Conservation (phyloP, 2,797 vertebrate genomes). For the Thamnophis elegans region DNA sequence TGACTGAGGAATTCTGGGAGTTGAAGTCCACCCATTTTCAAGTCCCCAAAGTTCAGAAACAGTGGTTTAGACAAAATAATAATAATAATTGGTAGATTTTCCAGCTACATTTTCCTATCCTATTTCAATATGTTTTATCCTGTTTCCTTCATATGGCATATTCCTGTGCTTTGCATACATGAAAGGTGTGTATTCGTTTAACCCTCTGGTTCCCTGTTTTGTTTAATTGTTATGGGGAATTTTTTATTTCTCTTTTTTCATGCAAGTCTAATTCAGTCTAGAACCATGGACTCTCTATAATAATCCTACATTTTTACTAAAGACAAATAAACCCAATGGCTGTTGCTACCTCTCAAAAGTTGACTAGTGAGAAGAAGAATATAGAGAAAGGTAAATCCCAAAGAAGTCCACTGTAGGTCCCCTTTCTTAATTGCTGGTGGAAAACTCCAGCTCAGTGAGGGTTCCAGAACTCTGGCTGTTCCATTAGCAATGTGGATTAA, state of each 20-base stretch:
- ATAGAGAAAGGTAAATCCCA: neutral
- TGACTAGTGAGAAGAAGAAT: neutral
- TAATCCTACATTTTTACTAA: neutral
- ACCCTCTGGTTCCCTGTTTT: neutral
- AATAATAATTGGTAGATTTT: neutral
- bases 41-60: neutral
- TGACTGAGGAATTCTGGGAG: too few relatives aligned
- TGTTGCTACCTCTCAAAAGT: neutral
- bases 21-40: neutral
- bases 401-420: neutral
- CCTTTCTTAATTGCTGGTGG: neutral
- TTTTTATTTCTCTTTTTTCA: neutral
- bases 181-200: too few relatives aligned
- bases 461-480: neutral
- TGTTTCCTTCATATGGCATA: neutral
- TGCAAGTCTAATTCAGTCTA: neutral
- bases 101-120: neutral
- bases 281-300: neutral
- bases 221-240: neutral
- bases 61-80: neutral
- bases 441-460: neutral
- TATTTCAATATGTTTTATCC: neutral
- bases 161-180: neutral
- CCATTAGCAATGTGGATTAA: neutral
- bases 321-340: neutral